Evolutionary conservation across 2,113 vertebrate species (phyloP).

Genomic region (Rhea americana): DNA sequence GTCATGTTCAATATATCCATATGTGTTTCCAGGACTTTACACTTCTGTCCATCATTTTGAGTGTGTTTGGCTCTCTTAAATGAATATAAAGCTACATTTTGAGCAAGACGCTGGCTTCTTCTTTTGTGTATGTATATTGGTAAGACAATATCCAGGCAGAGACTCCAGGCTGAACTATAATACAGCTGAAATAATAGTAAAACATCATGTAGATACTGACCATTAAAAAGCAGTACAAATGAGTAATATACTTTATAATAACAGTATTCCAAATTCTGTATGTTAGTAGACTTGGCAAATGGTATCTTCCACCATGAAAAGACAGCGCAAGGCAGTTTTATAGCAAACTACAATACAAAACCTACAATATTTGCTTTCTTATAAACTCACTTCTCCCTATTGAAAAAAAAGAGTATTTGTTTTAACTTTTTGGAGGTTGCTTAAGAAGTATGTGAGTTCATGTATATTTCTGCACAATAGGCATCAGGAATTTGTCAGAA

Average conservation of each 20-base stretch:
- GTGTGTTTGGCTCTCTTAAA: neutral
- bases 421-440: neutral
- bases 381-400: neutral
- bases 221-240: neutral
- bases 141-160: neutral
- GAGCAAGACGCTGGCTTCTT: neutral
- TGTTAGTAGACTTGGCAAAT: neutral
- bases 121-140: neutral
- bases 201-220: neutral
- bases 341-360: no score
- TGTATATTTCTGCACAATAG: neutral
- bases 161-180: neutral
- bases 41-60: neutral
- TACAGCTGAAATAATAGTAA: neutral
- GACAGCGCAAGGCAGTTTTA: neutral
- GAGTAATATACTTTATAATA: neutral
- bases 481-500: neutral
- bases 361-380: neutral
- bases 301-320: neutral
- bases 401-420: neutral
- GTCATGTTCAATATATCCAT: neutral
- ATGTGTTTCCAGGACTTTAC: neutral
- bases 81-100: neutral
- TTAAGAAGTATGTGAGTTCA: neutral
- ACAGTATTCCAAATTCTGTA: neutral